Conservation (phyloP, 53 echinoderm and acorn worm species). For the Stichopus horrens region DNA sequence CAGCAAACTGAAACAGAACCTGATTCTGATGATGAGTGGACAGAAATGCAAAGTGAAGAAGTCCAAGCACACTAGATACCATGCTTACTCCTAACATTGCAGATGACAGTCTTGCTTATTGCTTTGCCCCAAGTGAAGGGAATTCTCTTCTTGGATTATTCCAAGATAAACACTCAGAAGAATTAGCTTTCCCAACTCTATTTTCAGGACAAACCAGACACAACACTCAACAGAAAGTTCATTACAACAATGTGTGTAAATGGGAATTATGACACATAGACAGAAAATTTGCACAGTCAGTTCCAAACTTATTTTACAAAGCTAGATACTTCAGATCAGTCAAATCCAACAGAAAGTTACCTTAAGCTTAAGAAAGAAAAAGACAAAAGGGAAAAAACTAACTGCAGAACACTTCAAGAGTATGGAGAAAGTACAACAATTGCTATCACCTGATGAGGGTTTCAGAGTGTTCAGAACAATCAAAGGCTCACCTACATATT, state of each 20-base stretch:
- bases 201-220: constrained; percentile 44
- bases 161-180: constrained; percentile 51
- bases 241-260: constrained; percentile 47
- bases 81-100: constrained; percentile 35
- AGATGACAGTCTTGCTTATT: constrained; percentile 37
- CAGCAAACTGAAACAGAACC: constrained; percentile 5
- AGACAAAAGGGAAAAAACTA: constrained; percentile 19
- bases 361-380: constrained; percentile 19
- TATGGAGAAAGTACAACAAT: constrained; percentile 5
- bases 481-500: constrained; percentile 39
- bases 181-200: constrained; percentile 50
- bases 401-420: constrained; percentile 36
- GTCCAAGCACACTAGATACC: constrained; percentile 29
- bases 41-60: constrained; percentile 43
- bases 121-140: constrained; percentile 52
- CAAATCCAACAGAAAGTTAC: constrained; percentile 15
- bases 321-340: constrained; percentile 39
- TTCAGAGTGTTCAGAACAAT: constrained; percentile 46
- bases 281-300: constrained; percentile 38
- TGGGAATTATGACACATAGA: constrained; percentile 45
- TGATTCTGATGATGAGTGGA: constrained; percentile 51
- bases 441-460: constrained; percentile 47
- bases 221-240: constrained; percentile 3
- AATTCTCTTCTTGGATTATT: constrained; percentile 28
- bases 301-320: constrained; percentile 48